Evolutionary conservation across 2,888 invertebrate species (phyloP), one percentile per base, ranked within the genome.

Genomic region (Biston stratarius): DNA sequence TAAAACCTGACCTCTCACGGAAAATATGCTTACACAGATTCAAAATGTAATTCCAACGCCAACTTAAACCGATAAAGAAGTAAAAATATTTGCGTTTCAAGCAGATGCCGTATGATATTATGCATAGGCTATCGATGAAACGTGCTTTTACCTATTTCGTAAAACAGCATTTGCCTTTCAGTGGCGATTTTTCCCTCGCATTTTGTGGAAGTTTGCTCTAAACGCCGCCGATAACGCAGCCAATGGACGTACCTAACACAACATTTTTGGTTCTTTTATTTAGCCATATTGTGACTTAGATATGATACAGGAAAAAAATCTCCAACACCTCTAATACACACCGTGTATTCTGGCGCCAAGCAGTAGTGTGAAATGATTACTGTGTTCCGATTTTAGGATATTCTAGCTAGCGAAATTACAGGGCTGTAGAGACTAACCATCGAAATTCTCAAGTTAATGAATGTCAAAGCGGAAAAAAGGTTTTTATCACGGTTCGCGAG

Each of bases 111-210:
- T 48, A 51, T 63, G 63, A 64, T 68, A 82, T 83, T 83, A 86
- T 83, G 79, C 83, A 79, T 72, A 71, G 71, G 65, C 77, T 75
- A 74, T 74, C 74, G 75, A 70, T 74, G 74, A 76, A 67, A 74
- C 69, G 69, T 72, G 67, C 60, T 71, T 61, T 67, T 77, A 79
- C 77, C 76, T 76, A 79, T 75, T 77, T 72, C 51, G 59, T 58
- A 58, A 79, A 82, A 83, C 80, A 82, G 81, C 85, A 88, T 89
- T 87, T 85, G 86, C 85, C 81, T 88, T 87, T 84, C 81, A 82
- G 79, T 78, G 72, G 74, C 80, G 84, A 86, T 86, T 67, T 65
- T 67, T 59, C 86, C 86, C 82, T 81, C 81, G 75, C 79, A 87
- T 84, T 84, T 85, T 69, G 75, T 75, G 74, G 82, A 83, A 86